Base-by-base conservation (phyloP, 2,113 vertebrate species). In the Castor canadensis region DNA sequence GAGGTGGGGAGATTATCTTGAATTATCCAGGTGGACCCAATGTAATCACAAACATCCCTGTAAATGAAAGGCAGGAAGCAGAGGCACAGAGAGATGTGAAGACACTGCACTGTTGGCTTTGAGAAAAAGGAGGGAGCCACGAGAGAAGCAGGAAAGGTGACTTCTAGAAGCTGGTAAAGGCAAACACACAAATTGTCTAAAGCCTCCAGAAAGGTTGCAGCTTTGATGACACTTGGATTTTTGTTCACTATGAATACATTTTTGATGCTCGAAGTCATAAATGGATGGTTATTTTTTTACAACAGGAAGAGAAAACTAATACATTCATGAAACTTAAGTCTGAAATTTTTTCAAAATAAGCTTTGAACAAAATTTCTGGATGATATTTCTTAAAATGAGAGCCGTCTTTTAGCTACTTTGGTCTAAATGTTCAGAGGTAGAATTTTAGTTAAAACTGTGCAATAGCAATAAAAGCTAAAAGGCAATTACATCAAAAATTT, bases 361-460 rank as follows among this genome's bases (percentile, higher is more conserved):
- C 60, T 93, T 87, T 79, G 0, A 22, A 82, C 73, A 79, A 40
- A 79, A 45, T 26, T 64, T 45, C 38, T 90, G n/a, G 56, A 62
- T 60, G 19, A 15, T 43, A 24, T 67, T 87, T 84, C 62, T 62
- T 85, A 24, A 93, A 81, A 62, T 47, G 32, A 30, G 40, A 60
- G 60, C 52, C 16, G 71, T 87, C 32, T 94, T 87, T 93, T 35
- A 62, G 40, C 19, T 84, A 20, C 24, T 93, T 84, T 91, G 11
- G 13, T 95, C 47, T 90, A 66, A 95, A 86, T 49, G 15, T 60
- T 83, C 45, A 73, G 11, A 87, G 17, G 54, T 72, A 28, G 11
- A 4, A 83, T 89, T 92, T 96, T 92, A 90, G 77, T 95, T 96
- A 92, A 91, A 96, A 79, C 80, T 62, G 66, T 62, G 66, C 13